Conservation (phyloP, 2,113 vertebrate genomes). For the Trichechus manatus region DNA sequence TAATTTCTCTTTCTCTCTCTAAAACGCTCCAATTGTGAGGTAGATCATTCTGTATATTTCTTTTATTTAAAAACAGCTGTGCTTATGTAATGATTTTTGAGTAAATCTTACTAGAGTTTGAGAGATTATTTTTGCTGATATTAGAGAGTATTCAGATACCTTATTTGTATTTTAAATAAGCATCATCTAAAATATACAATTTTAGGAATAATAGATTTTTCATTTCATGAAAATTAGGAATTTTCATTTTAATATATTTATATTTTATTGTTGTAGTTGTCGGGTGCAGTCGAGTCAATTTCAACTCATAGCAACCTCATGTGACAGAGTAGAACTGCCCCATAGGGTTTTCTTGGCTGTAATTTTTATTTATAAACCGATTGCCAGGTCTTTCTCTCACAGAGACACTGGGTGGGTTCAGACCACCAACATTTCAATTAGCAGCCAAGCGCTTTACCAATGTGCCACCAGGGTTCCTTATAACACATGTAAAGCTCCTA, state of each 20-base stretch:
- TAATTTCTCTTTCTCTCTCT: neutral
- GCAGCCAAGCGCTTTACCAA: neutral
- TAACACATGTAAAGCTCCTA: too few species aligned
- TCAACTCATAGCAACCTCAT: neutral
- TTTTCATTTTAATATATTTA: neutral
- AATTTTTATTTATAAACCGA: neutral
- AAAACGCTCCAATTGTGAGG: neutral
- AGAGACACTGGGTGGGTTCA: too few species aligned
- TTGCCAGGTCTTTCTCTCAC: neutral
- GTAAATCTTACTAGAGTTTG: neutral
- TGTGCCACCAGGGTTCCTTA: neutral
- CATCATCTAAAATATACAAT: neutral
- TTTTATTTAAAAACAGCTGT: neutral
- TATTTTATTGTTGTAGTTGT: neutral
- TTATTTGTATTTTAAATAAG: neutral
- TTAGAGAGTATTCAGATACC: neutral
- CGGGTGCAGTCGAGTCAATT: neutral
- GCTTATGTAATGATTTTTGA: neutral
- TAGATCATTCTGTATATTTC: neutral
- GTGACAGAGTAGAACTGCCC: neutral
- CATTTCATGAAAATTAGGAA: too few species aligned
- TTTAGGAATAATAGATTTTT: neutral
- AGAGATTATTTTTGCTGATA: constrained; percentile 1
- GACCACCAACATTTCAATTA: neutral
- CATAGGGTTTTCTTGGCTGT: neutral